Evolutionary conservation across 2,797 vertebrate species (phyloP).

Genomic region (Silurus aristotelis): DNA sequence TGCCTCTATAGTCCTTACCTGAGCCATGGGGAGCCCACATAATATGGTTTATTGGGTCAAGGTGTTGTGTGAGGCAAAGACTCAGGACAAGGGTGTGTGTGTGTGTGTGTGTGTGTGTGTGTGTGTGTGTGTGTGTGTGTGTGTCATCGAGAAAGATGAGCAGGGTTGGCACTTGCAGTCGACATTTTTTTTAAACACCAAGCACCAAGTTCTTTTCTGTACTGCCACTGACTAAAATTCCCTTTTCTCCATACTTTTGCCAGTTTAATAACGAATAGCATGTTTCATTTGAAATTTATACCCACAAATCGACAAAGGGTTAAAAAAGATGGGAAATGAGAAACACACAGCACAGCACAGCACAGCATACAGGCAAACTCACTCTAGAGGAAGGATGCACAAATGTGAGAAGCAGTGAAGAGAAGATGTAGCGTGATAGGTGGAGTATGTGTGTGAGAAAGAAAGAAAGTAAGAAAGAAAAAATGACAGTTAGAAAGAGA

Average conservation of each 20-base stretch:
- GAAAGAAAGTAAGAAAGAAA: constrained; percentile 44
- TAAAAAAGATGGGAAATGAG: constrained; percentile 42
- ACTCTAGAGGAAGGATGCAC: constrained; percentile 32
- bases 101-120: constrained; percentile 44
- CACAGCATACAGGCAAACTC: constrained; percentile 34
- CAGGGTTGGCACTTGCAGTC: constrained; percentile 2
- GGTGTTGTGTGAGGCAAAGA: constrained; percentile 67
- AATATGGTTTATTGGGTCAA: constrained; percentile 78
- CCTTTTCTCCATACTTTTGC: constrained; percentile 66
- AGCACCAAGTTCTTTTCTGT: background rate
- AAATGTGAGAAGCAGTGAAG: constrained; percentile 57
- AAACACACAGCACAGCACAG: constrained; percentile 49
- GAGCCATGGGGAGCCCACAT: constrained; percentile 63
- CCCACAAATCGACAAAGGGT: constrained; percentile 68
- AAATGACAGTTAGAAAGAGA: constrained; percentile 30
- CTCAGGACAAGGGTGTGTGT: constrained; percentile 42
- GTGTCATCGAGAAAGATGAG: constrained; percentile 19
- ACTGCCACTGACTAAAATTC: constrained; percentile 29
- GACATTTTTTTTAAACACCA: too few relatives aligned
- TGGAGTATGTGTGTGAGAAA: constrained; percentile 44
- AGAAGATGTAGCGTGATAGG: constrained; percentile 57
- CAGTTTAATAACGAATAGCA: constrained; percentile 71
- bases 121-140: constrained; percentile 18
- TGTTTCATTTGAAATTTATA: constrained; percentile 70
- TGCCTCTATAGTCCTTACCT: constrained; percentile 71